phyloP scores from a whole-genome alignment of 2,888 invertebrate genomes.

The Trachelus iudaicus region DNA sequence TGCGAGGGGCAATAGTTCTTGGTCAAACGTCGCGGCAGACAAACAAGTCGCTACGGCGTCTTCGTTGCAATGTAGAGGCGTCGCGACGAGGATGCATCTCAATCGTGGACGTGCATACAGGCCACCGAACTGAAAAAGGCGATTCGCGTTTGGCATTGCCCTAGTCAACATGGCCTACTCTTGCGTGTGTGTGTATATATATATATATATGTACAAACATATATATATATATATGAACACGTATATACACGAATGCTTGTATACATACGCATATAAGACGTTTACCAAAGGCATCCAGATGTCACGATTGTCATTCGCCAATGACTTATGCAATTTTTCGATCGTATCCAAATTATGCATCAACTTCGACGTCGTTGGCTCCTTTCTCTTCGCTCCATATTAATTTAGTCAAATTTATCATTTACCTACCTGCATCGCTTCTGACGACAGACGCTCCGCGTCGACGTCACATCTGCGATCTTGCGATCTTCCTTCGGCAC shows the following conservation, averaged over 20 bases:
- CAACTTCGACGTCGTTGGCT: background rate
- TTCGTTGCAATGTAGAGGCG: background rate
- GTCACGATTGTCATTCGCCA: background rate
- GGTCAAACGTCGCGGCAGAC: slow-evolving; percentile 38
- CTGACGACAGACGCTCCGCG: background rate
- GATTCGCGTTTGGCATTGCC: background rate
- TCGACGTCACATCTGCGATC: background rate
- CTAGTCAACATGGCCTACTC: background rate
- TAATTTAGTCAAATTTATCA: background rate
- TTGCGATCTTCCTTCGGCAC: background rate
- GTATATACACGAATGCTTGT: too few species aligned
- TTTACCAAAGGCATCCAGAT: background rate
- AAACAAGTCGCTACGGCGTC: slow-evolving; percentile 25
- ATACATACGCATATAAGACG: background rate
- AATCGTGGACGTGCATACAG: background rate
- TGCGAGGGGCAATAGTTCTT: slow-evolving; percentile 49
- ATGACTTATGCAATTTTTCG: background rate
- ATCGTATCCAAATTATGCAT: background rate
- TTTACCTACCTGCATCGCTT: background rate
- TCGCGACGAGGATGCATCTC: background rate
- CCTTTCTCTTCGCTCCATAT: background rate
- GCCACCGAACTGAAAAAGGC: background rate
- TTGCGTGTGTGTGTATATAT: background rate
- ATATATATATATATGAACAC: background rate
- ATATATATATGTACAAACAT: background rate